Evolutionary conservation across 2,797 vertebrate genomes (phyloP).

Genomic region (Myiothlypis coronata): DNA sequence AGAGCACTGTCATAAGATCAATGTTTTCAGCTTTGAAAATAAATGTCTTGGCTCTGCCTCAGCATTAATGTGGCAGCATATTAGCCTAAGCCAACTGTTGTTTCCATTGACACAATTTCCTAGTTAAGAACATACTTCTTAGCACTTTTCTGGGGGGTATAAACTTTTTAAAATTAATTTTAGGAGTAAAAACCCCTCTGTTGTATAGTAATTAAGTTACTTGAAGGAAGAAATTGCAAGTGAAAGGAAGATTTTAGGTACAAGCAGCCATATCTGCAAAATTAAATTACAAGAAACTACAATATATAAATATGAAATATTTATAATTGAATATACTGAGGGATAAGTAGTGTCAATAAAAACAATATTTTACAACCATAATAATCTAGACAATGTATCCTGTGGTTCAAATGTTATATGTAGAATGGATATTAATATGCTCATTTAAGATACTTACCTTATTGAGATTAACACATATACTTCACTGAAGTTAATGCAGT

Average conservation of each 20-base stretch:
- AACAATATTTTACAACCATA: neutral
- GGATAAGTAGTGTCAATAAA: neutral
- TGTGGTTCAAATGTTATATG: neutral
- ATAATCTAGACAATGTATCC: neutral
- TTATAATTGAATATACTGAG: neutral
- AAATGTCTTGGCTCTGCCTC: conserved; percentile 34
- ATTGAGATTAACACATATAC: neutral
- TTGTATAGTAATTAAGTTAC: neutral
- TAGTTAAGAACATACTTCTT: neutral
- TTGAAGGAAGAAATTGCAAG: neutral
- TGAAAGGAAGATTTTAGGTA: neutral
- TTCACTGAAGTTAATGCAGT: neutral
- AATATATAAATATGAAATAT: neutral
- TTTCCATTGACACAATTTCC: neutral
- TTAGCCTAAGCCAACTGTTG: conserved; percentile 10
- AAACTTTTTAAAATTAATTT: neutral
- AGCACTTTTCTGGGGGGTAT: neutral
- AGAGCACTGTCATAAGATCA: conserved; percentile 32
- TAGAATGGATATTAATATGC: neutral
- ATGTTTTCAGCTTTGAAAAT: conserved; percentile 17
- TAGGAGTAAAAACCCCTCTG: neutral
- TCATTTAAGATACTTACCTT: neutral
- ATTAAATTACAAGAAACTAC: neutral
- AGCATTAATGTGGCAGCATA: conserved; percentile 18
- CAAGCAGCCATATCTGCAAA: neutral